Conservation (phyloP, 2,888 invertebrate species). For the Falcaria lacertinaria region DNA sequence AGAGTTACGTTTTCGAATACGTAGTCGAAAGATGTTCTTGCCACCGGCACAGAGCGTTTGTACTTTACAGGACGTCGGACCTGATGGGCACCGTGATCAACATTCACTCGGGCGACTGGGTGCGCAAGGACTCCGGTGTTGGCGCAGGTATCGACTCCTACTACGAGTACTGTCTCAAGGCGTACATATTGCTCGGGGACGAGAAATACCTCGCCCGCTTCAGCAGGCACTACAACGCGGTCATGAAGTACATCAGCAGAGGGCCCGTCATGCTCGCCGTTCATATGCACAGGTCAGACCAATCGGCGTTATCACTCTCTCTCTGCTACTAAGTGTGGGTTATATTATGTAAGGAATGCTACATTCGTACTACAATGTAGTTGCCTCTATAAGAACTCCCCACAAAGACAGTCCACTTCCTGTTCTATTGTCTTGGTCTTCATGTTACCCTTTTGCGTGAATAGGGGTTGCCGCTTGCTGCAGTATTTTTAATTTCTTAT, state of each 20-base stretch:
- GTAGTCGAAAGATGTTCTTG: too few species aligned
- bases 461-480: too few species aligned
- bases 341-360: too few species aligned
- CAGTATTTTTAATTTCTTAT: too few species aligned
- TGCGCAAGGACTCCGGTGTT: constrained; percentile 96
- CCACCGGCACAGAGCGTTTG: neutral
- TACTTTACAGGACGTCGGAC: constrained; percentile 81
- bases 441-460: too few species aligned
- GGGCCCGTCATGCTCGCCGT: constrained; percentile 98
- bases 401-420: too few species aligned
- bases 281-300: constrained; percentile 88
- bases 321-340: too few species aligned
- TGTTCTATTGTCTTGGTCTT: too few species aligned
- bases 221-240: constrained; percentile 95
- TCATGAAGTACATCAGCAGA: constrained; percentile 98
- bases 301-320: neutral
- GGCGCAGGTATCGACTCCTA: constrained; percentile 99
- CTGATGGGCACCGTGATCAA: constrained; percentile 98
- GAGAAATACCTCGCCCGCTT: constrained; percentile 96
- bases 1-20: too few species aligned
- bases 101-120: constrained; percentile 99
- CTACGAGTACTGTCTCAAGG: constrained; percentile 98
- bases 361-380: too few species aligned
- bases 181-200: constrained; percentile 96
- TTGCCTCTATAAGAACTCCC: too few species aligned